These are phyloP conservation scores for Natator depressus DNA, from an alignment of 2,113 vertebrate genomes.

Conservation along the genomic window DNA sequence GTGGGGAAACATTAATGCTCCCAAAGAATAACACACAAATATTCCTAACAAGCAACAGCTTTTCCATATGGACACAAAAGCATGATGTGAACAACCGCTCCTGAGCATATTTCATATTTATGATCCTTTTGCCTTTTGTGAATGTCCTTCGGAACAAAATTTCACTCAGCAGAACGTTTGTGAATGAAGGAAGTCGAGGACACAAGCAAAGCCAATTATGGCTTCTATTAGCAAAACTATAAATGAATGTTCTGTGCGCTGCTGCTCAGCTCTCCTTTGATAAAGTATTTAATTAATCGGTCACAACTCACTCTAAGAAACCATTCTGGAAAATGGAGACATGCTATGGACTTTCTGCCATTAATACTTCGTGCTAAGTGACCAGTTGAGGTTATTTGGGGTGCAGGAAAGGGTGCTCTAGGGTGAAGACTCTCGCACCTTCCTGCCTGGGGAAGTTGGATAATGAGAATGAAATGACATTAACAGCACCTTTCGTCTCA, in stretches of 20 bases:
- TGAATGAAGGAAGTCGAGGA: neutral
- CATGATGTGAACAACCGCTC: neutral
- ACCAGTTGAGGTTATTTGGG: neutral
- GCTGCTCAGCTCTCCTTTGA: neutral
- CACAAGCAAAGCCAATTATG: neutral
- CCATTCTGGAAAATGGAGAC: neutral
- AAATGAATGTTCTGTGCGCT: neutral
- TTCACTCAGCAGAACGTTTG: neutral
- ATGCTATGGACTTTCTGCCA: neutral
- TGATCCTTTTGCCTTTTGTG: neutral
- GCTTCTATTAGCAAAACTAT: neutral
- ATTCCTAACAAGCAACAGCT: neutral
- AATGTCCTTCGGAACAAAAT: neutral
- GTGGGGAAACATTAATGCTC: neutral
- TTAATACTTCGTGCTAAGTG: neutral
- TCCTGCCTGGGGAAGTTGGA: neutral
- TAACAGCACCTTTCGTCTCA: constrained; percentile 33
- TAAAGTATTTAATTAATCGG: neutral
- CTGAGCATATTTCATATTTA: neutral
- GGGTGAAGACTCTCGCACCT: neutral
- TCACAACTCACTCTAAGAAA: neutral
- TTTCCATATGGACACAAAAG: neutral
- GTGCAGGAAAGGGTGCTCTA: neutral
- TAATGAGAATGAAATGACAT: neutral
- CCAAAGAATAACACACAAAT: neutral